Conservation (phyloP, 2,113 vertebrate genomes). For the Amphiprion percula region DNA sequence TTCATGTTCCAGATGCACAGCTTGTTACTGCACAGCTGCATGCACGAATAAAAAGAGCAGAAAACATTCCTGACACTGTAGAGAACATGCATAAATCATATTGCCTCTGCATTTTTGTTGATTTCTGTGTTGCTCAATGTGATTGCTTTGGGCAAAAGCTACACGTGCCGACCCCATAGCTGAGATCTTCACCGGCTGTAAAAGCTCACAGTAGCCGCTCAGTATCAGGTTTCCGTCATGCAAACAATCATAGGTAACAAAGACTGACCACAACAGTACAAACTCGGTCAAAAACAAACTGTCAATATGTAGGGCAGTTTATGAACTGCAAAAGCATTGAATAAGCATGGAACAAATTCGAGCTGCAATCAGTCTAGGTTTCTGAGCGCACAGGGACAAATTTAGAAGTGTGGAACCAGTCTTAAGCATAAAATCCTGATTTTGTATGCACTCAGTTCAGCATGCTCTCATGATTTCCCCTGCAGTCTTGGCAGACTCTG, state of each 20-base stretch:
- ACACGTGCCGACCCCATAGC: constrained; percentile 22
- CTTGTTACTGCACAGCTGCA: constrained; percentile 24
- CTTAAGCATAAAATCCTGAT: constrained; percentile 16
- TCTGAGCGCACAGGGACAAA: not conserved
- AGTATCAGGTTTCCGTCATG: not conserved
- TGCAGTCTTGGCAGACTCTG: constrained; percentile 8
- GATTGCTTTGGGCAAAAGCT: constrained; percentile 29
- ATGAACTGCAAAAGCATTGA: constrained; percentile 28
- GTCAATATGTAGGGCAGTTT: not conserved
- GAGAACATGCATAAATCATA: constrained; percentile 53
- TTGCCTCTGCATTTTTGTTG: constrained; percentile 18
- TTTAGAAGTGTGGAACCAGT: constrained; percentile 2
- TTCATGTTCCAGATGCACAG: constrained; percentile 43
- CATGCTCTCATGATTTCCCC: constrained; percentile 17
- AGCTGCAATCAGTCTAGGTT: constrained; percentile 17
- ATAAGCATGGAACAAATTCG: not conserved
- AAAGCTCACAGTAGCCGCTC: constrained; percentile 1
- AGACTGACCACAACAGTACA: not conserved
- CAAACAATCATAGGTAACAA: not conserved
- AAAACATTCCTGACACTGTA: constrained; percentile 15
- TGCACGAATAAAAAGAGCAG: not conserved
- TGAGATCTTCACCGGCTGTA: not conserved
- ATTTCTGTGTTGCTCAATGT: constrained; percentile 32
- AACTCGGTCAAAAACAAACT: not conserved
- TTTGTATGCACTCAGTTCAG: not conserved